Evolutionary conservation across 1,140 invertebrate genomes (phyloP), one percentile per base, ranked within the genome.

Genomic region (Zaprionus davidi): DNA sequence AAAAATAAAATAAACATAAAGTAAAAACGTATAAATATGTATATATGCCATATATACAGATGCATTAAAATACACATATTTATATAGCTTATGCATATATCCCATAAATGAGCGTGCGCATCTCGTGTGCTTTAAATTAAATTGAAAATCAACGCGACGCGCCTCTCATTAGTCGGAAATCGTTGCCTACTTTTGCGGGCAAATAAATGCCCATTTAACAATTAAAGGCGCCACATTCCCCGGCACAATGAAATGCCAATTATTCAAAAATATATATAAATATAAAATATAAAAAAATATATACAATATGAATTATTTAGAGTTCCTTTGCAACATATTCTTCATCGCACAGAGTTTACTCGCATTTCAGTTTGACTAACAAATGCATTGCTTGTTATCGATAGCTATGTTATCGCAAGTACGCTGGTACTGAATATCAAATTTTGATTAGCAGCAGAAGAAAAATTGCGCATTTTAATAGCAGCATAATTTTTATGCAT

Each of bases 131-230:
- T 71, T 87, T 81, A 68, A 81, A 81, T 82, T 81, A 84, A 87
- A 87, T 87, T 88, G 85, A 81, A 87, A 88, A 84, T 81, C 70
- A 83, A 73, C 77, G 63, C 53, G 12, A 34, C 24, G 20, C 28
- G 31, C 11, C 31, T 34, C 83, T 88, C 83, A 88, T 87, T 88
- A 88, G 81, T n/a, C 24, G 36, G 44, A 74, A 74, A 58, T 44
- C 56, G 62, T 76, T 72, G 74, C 74, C 69, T 62, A 62, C 74
- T 72, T 76, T 76, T 76, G 60, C 28, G 56, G 56, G 60, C 68
- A 55, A 59, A 62, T 71, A 69, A 72, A 76, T 76, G 46, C 20
- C 0, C 46, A 20, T 24, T 24, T 20, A 51, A 12, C 22, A 51
- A 51, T 51, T 51, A 22, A 17, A 46, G 41, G n/a, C 41, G 6